Evolutionary conservation across 2,113 vertebrate species (phyloP).

Genomic region (Lepus europaeus): DNA sequence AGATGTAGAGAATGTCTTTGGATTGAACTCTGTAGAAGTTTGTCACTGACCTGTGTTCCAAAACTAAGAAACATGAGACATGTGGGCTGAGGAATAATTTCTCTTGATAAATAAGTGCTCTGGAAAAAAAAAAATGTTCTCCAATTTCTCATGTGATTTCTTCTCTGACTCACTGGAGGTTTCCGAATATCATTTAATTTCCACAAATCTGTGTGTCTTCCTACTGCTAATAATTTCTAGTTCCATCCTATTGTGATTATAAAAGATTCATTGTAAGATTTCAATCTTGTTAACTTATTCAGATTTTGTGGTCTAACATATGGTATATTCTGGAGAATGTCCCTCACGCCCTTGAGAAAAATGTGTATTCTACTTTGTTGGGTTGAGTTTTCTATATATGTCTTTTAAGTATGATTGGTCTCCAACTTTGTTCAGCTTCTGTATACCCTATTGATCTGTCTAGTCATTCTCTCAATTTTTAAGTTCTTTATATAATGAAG

Average conservation of each 20-base stretch:
- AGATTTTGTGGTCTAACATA: neutral
- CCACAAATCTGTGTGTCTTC: neutral
- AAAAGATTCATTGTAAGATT: neutral
- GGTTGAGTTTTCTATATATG: neutral
- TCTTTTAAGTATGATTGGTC: neutral
- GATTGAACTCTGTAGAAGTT: no score
- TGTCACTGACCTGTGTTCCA: no score
- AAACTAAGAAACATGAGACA: no score
- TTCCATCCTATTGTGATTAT: neutral
- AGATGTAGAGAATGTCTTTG: no score
- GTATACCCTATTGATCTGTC: neutral
- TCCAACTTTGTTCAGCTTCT: neutral
- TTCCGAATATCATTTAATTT: neutral
- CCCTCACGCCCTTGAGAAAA: neutral
- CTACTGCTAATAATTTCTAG: neutral
- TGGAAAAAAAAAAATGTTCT: neutral
- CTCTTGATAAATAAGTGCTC: no score
- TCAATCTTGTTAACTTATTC: neutral
- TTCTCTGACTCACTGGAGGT: neutral
- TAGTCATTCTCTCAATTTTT: neutral
- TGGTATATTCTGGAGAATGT: neutral
- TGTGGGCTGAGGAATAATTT: no score
- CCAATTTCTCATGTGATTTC: neutral
- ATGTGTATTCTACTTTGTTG: neutral
- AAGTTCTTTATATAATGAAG: neutral